Evolutionary conservation across 2,888 invertebrate species (phyloP), one percentile per base, ranked within the genome.

Genomic region (Drosophila birchii): DNA sequence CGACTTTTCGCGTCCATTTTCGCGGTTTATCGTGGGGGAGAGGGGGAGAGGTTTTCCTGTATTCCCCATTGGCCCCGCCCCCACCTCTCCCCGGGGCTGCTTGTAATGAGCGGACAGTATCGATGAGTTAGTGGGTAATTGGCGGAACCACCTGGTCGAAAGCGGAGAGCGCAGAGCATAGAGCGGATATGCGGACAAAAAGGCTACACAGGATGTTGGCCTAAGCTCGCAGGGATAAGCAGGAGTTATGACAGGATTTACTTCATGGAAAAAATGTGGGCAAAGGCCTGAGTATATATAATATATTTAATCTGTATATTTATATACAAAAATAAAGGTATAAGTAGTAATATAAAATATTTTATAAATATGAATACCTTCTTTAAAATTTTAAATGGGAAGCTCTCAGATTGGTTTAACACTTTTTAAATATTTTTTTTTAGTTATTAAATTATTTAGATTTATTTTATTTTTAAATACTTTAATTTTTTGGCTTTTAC

Each of bases 21-120:
- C 57, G 58, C 61, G 34, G 76, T 32, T 45, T 12, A 84, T 47
- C 79, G 49, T 43, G 64, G 29, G 41, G 5, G n/a, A n/a, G n/a
- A n/a, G n/a, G 1, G 18, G 41, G 11, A 20, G 39, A 8, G 41
- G 18, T 43, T 44, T 12, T 14, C 44, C 20, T 20, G 20, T 44
- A 20, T 23, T 29, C 29, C 29, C 29, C 29, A 8, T 29, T 29
- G 26, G 26, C 26, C 26, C 26, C 26, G 26, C 8, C 29, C 29
- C 5, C 16, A 14, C 7, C 44, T 5, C 8, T 26, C n/a, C 18
- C 51, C 20, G 12, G 12, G 51, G 49, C 18, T 9, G 20, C 23
- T 41, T 20, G 49, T 63, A 64, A 64, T 51, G 49, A 51, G 64
- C 63, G 64, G 64, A 49, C 64, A n/a, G 47, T 51, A 63, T 64